Evolutionary conservation across 1,140 invertebrate species (phyloP).

Genomic region (Magallana gigas): DNA sequence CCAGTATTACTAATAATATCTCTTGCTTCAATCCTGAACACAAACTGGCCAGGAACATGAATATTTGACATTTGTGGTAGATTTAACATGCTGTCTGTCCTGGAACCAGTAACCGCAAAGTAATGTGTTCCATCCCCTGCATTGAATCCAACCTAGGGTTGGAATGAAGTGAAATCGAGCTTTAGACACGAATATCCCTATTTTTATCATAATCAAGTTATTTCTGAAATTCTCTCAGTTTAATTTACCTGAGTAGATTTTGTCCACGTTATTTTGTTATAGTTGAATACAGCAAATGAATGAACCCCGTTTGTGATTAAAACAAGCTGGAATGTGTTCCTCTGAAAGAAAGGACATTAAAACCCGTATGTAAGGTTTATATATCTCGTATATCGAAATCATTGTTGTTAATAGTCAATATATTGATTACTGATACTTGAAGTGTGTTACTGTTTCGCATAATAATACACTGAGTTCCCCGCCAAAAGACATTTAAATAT

Average conservation of each 20-base stretch:
- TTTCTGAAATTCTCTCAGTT: too few species aligned
- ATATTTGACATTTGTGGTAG: constrained; percentile 40
- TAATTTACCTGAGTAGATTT: constrained; percentile 5
- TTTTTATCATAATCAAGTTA: too few species aligned
- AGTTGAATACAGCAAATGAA: constrained; percentile 47
- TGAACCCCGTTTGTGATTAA: constrained; percentile 46
- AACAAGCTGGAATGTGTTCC: constrained; percentile 46
- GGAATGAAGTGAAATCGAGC: too few species aligned
- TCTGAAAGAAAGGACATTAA: not conserved
- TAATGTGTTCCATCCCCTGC: constrained; percentile 42
- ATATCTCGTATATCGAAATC: too few species aligned
- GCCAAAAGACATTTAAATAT: too few species aligned
- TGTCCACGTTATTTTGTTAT: constrained; percentile 45
- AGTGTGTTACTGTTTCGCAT: too few species aligned
- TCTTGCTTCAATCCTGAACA: constrained; percentile 33
- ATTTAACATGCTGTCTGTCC: constrained; percentile 35
- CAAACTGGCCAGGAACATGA: constrained; percentile 41
- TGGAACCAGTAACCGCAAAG: constrained; percentile 45
- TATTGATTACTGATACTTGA: too few species aligned
- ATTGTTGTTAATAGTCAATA: too few species aligned
- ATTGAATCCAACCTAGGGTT: constrained; percentile 44
- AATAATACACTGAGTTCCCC: too few species aligned
- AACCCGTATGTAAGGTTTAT: too few species aligned
- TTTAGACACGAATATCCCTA: too few species aligned
- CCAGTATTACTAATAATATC: not conserved